Base-by-base conservation (phyloP, 2,113 vertebrate species). In the Bolborhynchus lineola region DNA sequence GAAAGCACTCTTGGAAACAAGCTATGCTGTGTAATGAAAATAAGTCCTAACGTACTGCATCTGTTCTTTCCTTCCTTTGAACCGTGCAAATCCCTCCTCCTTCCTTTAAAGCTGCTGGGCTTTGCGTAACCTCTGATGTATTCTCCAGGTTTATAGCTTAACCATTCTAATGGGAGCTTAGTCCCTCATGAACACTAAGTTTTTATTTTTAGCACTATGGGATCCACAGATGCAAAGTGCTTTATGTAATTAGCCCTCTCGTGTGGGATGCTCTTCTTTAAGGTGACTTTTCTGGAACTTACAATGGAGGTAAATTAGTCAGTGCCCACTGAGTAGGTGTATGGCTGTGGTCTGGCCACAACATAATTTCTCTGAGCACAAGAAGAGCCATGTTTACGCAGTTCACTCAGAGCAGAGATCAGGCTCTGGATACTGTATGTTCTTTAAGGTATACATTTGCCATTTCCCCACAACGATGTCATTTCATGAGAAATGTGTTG, bases 1-100 rank as follows among this genome's bases (percentile, higher is more conserved):
- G 93, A 93, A 96, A 94, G 86, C 69, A 53, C 82, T 96, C 77
- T 95, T 95, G 95, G 90, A 96, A 93, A 79, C 69, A 68, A 92
- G 47, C 53, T 93, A 55, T 35, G 69, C n/a, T 37, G 55, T 14
- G 25, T 74, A 90, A 71, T 94, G 90, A 93, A 92, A 94, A 39
- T 79, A 91, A 97, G 82, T 85, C 52, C 47, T 80, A 78, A 80
- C 5, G 2, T 76, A 88, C 57, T 7, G 8, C 90, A 89, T 96
- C 74, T 88, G 72, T 86, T 93, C 93, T 95, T 93, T 94, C 88
- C 85, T 96, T 92, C 85, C 93, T 97, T 97, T 97, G 90, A 96
- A 95, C 53, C 2, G 5, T 63, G 44, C 57, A 90, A 62, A 88
- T 88, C 88, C 88, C 90, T 94, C 82, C 93, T 93, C 88, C 71